Evolutionary conservation across 2,113 vertebrate genomes (phyloP).

Genomic region (Pachyramphus minor): DNA sequence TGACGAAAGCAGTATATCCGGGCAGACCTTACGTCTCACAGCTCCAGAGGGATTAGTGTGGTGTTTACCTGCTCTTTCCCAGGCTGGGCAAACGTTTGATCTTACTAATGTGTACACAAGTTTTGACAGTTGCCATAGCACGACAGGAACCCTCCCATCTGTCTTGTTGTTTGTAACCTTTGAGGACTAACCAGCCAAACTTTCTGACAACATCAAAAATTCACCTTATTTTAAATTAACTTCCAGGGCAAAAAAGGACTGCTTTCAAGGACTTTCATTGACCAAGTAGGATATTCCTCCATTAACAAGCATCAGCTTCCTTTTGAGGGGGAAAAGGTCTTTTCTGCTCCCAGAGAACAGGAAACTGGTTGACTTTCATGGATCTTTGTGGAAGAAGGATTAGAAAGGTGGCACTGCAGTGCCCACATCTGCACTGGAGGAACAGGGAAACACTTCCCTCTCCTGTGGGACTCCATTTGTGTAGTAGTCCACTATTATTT

Average conservation of each 20-base stretch:
- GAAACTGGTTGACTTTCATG: neutral
- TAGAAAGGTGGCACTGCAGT: neutral
- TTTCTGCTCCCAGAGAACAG: neutral
- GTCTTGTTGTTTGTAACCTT: neutral
- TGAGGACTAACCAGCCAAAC: neutral
- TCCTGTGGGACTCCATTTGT: neutral
- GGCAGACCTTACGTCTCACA: neutral
- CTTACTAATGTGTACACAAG: neutral
- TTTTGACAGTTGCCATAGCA: neutral
- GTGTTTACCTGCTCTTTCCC: constrained; percentile 41
- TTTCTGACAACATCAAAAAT: neutral
- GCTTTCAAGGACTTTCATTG: neutral
- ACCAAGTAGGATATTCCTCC: neutral
- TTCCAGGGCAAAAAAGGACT: neutral
- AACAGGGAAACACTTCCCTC: neutral
- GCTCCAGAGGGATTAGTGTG: neutral
- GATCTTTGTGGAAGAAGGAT: neutral
- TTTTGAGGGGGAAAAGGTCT: neutral
- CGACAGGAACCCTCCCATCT: neutral
- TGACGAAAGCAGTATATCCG: neutral
- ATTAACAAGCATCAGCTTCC: neutral
- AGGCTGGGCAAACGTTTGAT: constrained; percentile 12
- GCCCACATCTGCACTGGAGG: neutral
- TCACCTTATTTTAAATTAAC: neutral
- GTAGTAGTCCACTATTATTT: neutral